phyloP scores from a whole-genome alignment of 2,888 invertebrate species.

The Mechanitis messenoides region DNA sequence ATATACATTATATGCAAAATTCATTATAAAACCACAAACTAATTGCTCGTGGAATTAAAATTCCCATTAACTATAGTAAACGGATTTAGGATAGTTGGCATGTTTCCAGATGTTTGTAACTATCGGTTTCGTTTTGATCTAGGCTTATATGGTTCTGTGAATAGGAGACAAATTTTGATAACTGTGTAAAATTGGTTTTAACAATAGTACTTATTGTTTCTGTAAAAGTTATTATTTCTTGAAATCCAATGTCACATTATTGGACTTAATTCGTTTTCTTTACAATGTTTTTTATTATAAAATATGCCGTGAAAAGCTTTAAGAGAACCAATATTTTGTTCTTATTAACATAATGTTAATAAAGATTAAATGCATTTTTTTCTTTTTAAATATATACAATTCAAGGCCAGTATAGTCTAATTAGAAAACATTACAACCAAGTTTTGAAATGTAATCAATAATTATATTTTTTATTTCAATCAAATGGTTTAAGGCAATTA shows the following conservation, averaged over 20 bases:
- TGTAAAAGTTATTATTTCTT: background rate
- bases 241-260: constrained; percentile 1
- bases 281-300: background rate
- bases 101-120: constrained; percentile 25
- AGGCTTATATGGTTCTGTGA: constrained; percentile 22
- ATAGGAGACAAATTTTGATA: constrained; percentile 16
- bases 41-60: background rate
- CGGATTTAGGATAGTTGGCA: constrained; percentile 23
- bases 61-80: constrained; percentile 19
- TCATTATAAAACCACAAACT: background rate
- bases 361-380: too few relatives aligned
- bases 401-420: too few relatives aligned
- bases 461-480: too few relatives aligned
- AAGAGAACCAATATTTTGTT: too few relatives aligned
- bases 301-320: background rate
- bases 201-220: constrained; percentile 8
- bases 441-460: too few relatives aligned
- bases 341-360: too few relatives aligned
- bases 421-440: too few relatives aligned
- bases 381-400: too few relatives aligned
- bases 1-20: background rate
- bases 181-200: constrained; percentile 6
- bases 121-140: constrained; percentile 26
- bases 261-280: constrained; percentile 1
- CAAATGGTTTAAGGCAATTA: too few relatives aligned